A percentile compares a stretch with the other conserved stretches of the same genome.
These are phyloP conservation scores for Stegostoma tigrinum DNA, from an alignment of 2,113 vertebrate genomes.

Conservation along the genomic window DNA sequence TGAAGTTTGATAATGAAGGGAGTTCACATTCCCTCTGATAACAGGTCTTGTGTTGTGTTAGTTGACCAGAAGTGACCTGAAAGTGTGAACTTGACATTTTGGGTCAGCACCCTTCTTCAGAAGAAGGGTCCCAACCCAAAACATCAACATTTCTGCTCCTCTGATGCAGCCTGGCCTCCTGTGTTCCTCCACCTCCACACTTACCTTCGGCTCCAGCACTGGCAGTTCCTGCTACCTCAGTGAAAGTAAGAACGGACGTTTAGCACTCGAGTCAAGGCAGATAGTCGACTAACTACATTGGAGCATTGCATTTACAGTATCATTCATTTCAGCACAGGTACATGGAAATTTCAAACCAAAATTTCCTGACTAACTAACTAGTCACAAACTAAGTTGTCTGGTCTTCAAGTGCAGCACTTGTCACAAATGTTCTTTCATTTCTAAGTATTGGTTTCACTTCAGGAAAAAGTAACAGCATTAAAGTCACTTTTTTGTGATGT, in stretches of 20 bases:
- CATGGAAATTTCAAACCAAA: not conserved
- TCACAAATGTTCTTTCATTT: not conserved
- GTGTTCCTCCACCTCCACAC: no score
- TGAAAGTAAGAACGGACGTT: no score
- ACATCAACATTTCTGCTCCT: no score
- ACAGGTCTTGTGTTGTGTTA: not conserved
- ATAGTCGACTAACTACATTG: not conserved
- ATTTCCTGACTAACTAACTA: not conserved
- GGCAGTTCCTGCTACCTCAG: no score
- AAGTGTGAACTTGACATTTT: no score
- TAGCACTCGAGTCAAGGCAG: not conserved
- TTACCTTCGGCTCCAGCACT: no score
- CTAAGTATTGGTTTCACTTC: not conserved
- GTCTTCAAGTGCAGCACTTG: not conserved
- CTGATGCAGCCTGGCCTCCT: no score
- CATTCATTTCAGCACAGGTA: not conserved
- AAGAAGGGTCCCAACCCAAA: no score
- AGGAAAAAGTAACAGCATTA: not conserved
- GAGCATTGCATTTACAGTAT: not conserved
- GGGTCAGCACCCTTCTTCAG: no score
- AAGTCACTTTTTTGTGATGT: not conserved
- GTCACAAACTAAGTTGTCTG: not conserved
- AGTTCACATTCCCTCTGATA: not conserved
- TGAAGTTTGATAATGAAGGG: not conserved
- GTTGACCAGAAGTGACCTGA: not conserved